Evolutionary conservation across 2,888 invertebrate genomes (phyloP).

Genomic region (Ectropis crepuscularia): DNA sequence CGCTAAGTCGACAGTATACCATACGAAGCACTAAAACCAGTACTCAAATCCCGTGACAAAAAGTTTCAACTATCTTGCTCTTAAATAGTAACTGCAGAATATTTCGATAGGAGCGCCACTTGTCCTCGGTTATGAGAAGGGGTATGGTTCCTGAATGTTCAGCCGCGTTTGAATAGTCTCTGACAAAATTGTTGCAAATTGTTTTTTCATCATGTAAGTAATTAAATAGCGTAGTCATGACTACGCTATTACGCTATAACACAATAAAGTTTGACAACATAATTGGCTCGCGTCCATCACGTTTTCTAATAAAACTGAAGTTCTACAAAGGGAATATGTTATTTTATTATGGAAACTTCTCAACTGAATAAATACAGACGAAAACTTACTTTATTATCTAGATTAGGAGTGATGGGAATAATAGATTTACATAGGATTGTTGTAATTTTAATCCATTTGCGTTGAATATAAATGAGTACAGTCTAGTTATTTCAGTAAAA

Average conservation of each 20-base stretch:
- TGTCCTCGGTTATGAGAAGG: too few species aligned
- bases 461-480: background rate
- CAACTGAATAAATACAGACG: background rate
- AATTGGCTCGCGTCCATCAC: slow-evolving; percentile 33
- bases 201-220: slow-evolving; percentile 7
- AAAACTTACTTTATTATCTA: background rate
- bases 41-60: too few species aligned
- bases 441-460: background rate
- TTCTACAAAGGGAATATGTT: slow-evolving; percentile 16
- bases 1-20: slow-evolving; percentile 1
- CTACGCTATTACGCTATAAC: slow-evolving; percentile 33
- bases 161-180: too few species aligned
- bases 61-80: too few species aligned
- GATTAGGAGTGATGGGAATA: background rate
- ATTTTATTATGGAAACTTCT: slow-evolving; percentile 15
- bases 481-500: too few species aligned
- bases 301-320: slow-evolving; percentile 26
- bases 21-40: background rate
- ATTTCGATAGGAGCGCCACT: too few species aligned
- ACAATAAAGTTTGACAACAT: slow-evolving; percentile 25
- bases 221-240: slow-evolving; percentile 14
- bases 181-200: slow-evolving; percentile 14
- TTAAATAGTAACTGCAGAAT: too few species aligned
- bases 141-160: too few species aligned
- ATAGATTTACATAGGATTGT: background rate